Base-by-base conservation (phyloP, 2,888 invertebrate genomes). In the Onthophagus sagittarius region DNA sequence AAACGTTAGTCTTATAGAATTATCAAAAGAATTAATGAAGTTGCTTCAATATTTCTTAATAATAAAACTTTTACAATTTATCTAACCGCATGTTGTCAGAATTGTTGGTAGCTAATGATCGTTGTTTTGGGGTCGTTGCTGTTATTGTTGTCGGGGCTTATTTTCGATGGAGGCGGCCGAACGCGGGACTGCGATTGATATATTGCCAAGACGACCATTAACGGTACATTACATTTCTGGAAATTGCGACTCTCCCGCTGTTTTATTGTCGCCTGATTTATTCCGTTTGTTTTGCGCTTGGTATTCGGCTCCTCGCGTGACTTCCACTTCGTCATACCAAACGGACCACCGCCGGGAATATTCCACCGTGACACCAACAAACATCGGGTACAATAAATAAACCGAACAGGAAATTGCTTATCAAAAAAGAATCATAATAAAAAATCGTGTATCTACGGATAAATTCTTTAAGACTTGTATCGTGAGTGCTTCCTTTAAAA, bases 251-350 rank as follows among this genome's bases (percentile, higher is more conserved):
- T 72, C 63, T 23, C 77, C 77, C 72, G 75, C 72, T 39, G 77
- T 74, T 77, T 77, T 77, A 77, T 74, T 74, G 69, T 71, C 70
- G 69, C 63, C 63, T 71, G 75, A 75, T 75, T 74, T 76, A 75
- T 76, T 76, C 72, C 75, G 62, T 71, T 76, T 72, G 72, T 74
- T 74, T 72, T 72, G 39, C 72, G 71, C 39, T 53, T 53, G 71
- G 72, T 70, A 72, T 72, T 71, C 72, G 63, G 74, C 63, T 74
- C 23, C 23, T 23, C 65, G 71, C 74, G 72, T 74, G 74, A 74
- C 72, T 71, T 65, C 74, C 63, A 64, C 71, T 74, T 70, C 69
- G 69, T 74, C 73, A 73, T 71, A 73, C 65, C 63, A 31, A 64
- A 70, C 23, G 64, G 53, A 62, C 53, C 39, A 53, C 39, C 39